Evolutionary conservation across 2,113 vertebrate species (phyloP).

Genomic region (Rhadina sibilatrix): DNA sequence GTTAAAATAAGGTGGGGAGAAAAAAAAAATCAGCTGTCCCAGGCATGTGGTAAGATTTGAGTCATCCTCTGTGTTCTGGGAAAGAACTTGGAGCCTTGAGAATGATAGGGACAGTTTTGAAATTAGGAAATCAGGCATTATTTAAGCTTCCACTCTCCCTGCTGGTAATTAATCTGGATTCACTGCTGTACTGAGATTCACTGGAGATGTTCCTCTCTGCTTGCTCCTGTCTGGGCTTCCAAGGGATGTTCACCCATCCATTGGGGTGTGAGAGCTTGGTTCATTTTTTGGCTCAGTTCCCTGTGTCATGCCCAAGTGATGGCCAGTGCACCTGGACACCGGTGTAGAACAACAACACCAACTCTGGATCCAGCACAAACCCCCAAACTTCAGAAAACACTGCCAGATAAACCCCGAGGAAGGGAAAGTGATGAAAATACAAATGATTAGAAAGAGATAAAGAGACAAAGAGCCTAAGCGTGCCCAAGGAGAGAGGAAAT

Average conservation of each 20-base stretch:
- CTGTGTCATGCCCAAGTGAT: background rate
- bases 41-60: background rate
- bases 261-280: background rate
- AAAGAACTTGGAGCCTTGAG: background rate
- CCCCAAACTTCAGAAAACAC: background rate
- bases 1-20: background rate
- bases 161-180: background rate
- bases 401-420: background rate
- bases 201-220: background rate
- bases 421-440: background rate
- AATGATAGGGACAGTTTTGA: background rate
- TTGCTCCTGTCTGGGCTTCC: background rate
- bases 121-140: background rate
- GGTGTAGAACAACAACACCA: background rate
- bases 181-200: background rate
- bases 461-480: slow-evolving; percentile 1
- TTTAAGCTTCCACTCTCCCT: background rate
- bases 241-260: background rate
- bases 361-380: background rate
- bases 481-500: slow-evolving; percentile 14
- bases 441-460: background rate
- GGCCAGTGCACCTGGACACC: background rate
- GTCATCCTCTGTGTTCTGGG: background rate
- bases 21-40: background rate
- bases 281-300: background rate